These are phyloP conservation scores for Melanotaenia trifasciata DNA, from an alignment of 2,797 vertebrate genomes.

Conservation along the genomic window DNA sequence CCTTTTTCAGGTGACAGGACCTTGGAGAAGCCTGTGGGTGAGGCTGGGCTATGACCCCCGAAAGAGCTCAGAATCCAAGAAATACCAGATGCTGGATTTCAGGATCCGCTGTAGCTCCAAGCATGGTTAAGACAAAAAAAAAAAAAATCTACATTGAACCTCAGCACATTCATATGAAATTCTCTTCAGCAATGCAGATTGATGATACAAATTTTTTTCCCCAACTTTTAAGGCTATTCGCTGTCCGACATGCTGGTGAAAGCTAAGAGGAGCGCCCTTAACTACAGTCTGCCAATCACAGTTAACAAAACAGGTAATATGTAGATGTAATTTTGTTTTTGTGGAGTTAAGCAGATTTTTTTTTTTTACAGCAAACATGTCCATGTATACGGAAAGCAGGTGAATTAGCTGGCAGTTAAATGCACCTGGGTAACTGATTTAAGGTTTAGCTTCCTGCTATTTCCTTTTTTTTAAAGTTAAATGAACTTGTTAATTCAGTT, in stretches of 20 bases:
- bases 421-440: too few relatives aligned
- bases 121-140: slow-evolving; percentile 82
- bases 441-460: too few relatives aligned
- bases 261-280: slow-evolving; percentile 93
- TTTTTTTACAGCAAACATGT: too few relatives aligned
- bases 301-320: slow-evolving; percentile 90
- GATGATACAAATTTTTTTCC: not conserved
- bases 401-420: too few relatives aligned
- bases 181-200: not conserved
- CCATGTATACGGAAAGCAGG: too few relatives aligned
- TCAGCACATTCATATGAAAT: not conserved
- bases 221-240: slow-evolving; percentile 81
- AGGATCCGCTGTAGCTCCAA: slow-evolving; percentile 95
- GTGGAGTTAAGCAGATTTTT: too few relatives aligned
- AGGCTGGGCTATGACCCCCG: slow-evolving; percentile 94
- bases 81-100: slow-evolving; percentile 96
- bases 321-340: not conserved
- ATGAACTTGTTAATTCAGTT: too few relatives aligned
- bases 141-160: not conserved
- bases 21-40: slow-evolving; percentile 98
- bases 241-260: slow-evolving; percentile 91
- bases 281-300: slow-evolving; percentile 92
- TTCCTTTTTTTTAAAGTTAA: too few relatives aligned
- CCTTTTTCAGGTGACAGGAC: slow-evolving; percentile 89
- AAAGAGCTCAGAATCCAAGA: slow-evolving; percentile 88